Percentiles rank a stretch among this genome's conserved stretches.
phyloP scores from a whole-genome alignment of 2,113 vertebrate genomes.

The Copsychus sechellarum region DNA sequence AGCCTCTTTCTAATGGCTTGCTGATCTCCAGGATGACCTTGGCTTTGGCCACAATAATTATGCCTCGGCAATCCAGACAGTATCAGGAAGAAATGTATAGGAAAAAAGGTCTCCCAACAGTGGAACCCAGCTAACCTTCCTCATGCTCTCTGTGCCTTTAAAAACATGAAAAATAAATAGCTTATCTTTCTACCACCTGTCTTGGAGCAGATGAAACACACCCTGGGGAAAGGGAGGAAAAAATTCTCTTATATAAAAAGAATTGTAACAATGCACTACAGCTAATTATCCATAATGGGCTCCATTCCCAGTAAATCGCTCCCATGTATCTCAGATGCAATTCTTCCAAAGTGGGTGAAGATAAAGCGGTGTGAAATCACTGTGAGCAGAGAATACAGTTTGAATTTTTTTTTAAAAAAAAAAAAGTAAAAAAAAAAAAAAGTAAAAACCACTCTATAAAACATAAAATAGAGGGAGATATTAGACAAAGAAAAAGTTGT shows the following conservation, averaged over 20 bases:
- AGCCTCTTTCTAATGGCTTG: not conserved
- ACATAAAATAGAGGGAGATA: not conserved
- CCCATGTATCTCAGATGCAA: not conserved
- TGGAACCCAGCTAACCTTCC: not conserved
- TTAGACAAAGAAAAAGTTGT: not conserved
- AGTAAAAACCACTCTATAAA: not conserved
- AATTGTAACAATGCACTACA: not conserved
- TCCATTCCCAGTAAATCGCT: slow-evolving; percentile 8
- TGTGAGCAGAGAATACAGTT: not conserved
- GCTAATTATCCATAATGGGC: not conserved
- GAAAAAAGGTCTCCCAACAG: not conserved
- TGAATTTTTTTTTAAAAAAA: not conserved
- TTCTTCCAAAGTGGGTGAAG: not conserved
- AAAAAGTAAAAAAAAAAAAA: too few species aligned
- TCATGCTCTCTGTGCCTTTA: not conserved
- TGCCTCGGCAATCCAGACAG: not conserved
- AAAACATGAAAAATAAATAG: slow-evolving; percentile 16
- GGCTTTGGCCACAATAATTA: not conserved
- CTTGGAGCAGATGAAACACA: not conserved
- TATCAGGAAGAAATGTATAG: not conserved
- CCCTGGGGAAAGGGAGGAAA: not conserved
- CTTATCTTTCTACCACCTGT: not conserved
- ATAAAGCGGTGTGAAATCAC: not conserved
- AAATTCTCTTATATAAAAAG: not conserved
- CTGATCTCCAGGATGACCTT: not conserved